phyloP scores from a whole-genome alignment of 2,797 vertebrate species.

The Varecia variegata region DNA sequence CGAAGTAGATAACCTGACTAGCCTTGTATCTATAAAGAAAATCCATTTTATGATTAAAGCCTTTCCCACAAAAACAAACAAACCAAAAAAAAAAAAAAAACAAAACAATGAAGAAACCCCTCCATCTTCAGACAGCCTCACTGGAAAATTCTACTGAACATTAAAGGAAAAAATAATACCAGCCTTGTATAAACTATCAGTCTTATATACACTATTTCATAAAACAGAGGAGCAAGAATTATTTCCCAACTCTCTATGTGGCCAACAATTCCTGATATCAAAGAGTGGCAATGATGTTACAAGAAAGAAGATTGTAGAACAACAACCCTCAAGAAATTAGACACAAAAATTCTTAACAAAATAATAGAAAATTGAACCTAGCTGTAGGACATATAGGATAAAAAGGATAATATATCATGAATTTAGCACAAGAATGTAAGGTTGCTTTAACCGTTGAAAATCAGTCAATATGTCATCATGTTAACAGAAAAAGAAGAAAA shows the following conservation, averaged over 20 bases:
- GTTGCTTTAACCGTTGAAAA: background rate
- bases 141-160: background rate
- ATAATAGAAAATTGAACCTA: background rate
- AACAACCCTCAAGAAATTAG: background rate
- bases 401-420: too few relatives aligned
- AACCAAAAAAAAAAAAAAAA: background rate
- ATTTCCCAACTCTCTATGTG: background rate
- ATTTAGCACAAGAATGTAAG: background rate
- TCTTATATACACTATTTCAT: background rate
- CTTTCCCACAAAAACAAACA: background rate
- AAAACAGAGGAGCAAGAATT: background rate
- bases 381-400: too few relatives aligned
- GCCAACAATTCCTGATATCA: background rate
- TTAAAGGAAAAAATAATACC: background rate
- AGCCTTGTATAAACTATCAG: background rate
- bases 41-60: background rate
- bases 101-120: too few relatives aligned
- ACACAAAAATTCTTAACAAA: background rate
- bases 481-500: background rate
- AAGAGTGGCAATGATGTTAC: background rate
- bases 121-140: background rate
- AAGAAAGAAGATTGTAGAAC: background rate
- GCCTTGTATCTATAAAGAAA: background rate
- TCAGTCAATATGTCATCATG: background rate
- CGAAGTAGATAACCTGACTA: background rate